A percentile compares a stretch with the other conserved stretches of the same genome.
phyloP scores from a whole-genome alignment of 2,113 vertebrate genomes.

The Megaceryle maxima region DNA sequence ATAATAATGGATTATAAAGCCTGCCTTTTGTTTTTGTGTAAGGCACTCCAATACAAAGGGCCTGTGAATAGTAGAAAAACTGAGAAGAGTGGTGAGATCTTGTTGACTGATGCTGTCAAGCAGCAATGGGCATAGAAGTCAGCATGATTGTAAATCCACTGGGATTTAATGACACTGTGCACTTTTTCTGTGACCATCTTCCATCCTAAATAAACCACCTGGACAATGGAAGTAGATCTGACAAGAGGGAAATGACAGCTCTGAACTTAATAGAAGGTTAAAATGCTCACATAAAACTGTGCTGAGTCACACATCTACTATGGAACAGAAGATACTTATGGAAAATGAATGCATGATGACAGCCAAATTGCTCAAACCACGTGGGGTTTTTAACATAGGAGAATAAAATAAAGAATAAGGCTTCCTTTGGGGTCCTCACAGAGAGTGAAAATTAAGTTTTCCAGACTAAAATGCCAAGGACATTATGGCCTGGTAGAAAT shows the following conservation, averaged over 20 bases:
- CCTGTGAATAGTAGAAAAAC: not conserved
- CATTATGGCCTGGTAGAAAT: not conserved
- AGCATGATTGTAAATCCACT: not conserved
- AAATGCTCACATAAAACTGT: not conserved
- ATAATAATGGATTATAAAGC: not conserved
- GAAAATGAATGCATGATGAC: not conserved
- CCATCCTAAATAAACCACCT: not conserved
- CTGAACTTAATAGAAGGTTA: slow-evolving; percentile 10
- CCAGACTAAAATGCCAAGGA: slow-evolving; percentile 1
- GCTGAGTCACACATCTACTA: not conserved
- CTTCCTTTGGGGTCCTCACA: not conserved
- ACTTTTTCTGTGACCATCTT: not conserved
- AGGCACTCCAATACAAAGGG: not conserved
- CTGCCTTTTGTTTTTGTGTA: not conserved
- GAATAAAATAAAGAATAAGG: slow-evolving; percentile 3
- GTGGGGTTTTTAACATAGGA: not conserved
- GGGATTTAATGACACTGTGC: not conserved
- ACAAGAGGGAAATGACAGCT: not conserved
- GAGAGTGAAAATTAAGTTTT: slow-evolving; percentile 24
- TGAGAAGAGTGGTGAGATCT: not conserved
- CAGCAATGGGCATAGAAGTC: not conserved
- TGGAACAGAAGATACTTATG: not conserved
- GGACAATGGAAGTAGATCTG: not conserved
- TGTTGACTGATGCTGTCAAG: not conserved
- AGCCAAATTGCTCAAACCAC: not conserved